Evolutionary conservation across 2,797 vertebrate genomes (phyloP).

Genomic region (Triplophysa bombifrons): DNA sequence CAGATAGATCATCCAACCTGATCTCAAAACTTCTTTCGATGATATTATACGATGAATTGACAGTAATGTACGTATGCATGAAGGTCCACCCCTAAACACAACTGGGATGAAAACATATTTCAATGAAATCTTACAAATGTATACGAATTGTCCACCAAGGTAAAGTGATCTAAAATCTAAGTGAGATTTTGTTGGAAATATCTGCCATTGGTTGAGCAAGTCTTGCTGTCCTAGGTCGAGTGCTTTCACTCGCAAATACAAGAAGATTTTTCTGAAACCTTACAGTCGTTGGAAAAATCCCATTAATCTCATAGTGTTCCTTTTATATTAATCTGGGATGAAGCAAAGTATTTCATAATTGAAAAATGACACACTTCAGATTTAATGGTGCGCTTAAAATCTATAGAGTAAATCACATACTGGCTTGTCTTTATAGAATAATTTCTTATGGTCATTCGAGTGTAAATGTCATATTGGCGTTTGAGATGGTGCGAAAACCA

Average conservation of each 20-base stretch:
- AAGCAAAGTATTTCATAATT: too few relatives aligned
- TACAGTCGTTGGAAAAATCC: neutral
- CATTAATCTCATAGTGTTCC: too few relatives aligned
- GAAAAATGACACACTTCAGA: too few relatives aligned
- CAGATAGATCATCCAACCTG: neutral
- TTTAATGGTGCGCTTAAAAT: neutral
- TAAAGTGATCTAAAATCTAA: neutral
- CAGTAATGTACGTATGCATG: too few relatives aligned
- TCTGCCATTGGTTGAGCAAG: neutral
- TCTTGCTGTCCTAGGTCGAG: neutral
- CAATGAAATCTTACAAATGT: too few relatives aligned
- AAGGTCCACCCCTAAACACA: too few relatives aligned
- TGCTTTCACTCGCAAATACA: neutral
- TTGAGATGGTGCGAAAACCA: constrained; percentile 23
- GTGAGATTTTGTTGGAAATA: too few relatives aligned
- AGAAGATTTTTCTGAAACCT: neutral
- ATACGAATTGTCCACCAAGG: too few relatives aligned
- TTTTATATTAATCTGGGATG: too few relatives aligned
- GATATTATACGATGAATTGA: too few relatives aligned
- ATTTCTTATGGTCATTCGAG: neutral
- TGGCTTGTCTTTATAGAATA: neutral
- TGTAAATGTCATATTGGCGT: constrained; percentile 16
- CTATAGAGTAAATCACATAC: neutral
- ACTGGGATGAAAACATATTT: too few relatives aligned
- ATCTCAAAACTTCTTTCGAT: too few relatives aligned